Percentiles rank a stretch among this genome's conserved stretches.
These are phyloP conservation scores for Megalurothrips usitatus DNA, from an alignment of 2,888 invertebrate species.

Conservation along the genomic window DNA sequence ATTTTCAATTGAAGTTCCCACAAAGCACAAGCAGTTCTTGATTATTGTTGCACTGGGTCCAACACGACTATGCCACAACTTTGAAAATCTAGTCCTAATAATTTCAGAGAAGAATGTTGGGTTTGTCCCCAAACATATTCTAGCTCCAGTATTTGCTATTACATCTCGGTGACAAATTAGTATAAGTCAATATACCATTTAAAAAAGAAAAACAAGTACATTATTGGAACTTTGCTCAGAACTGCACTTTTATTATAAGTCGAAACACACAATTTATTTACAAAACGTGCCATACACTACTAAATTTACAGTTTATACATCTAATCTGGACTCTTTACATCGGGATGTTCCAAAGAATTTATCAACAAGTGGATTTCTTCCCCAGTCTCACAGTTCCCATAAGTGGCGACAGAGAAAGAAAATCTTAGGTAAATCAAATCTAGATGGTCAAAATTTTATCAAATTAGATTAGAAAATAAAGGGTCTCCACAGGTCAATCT, in stretches of 20 bases:
- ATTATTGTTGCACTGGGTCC: neutral
- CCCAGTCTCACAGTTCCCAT: constrained; percentile 11
- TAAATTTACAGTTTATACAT: constrained; percentile 22
- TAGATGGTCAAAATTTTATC: constrained; percentile 17
- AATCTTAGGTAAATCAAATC: neutral
- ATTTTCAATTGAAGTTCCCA: too few relatives aligned
- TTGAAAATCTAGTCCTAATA: too few relatives aligned
- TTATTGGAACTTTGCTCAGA: neutral
- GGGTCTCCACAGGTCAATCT: neutral
- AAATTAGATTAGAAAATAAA: constrained; percentile 1
- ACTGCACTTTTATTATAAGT: neutral
- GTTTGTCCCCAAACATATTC: too few relatives aligned
- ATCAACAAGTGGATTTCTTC: constrained; percentile 16
- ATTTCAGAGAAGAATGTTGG: too few relatives aligned
- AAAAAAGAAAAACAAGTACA: neutral
- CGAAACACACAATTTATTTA: constrained; percentile 20
- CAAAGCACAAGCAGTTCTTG: neutral
- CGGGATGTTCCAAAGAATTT: constrained; percentile 16
- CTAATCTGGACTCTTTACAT: constrained; percentile 21
- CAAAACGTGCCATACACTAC: neutral
- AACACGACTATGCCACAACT: neutral
- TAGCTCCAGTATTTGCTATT: neutral
- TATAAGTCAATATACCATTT: neutral
- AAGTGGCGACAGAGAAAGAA: neutral
- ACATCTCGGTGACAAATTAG: neutral